A percentile compares a stretch with the other conserved stretches of the same genome.
Conservation (phyloP, 2,888 invertebrate genomes). For the Xanthorhoe spadicearia region DNA sequence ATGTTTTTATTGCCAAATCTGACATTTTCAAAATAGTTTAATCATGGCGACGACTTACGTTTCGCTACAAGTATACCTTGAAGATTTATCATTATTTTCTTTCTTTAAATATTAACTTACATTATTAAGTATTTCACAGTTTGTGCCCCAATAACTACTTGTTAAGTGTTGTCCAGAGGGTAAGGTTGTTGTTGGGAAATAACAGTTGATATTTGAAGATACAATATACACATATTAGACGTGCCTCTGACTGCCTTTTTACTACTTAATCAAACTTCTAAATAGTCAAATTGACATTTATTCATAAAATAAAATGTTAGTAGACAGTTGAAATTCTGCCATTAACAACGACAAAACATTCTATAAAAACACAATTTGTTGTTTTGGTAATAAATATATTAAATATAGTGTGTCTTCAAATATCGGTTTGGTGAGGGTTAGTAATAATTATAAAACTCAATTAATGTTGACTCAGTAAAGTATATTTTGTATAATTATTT, state of each 20-base stretch:
- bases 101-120: neutral
- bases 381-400: neutral
- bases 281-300: no score
- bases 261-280: neutral
- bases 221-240: neutral
- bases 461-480: conserved; percentile 12
- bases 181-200: conserved; percentile 16
- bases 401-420: conserved; percentile 9
- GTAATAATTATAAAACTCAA: conserved; percentile 16
- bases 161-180: conserved; percentile 6
- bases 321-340: no score
- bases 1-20: no score
- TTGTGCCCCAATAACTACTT: conserved; percentile 20
- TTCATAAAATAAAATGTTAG: no score
- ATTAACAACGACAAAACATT: no score
- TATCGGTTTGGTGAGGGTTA: conserved; percentile 17
- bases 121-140: neutral
- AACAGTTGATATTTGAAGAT: conserved; percentile 21
- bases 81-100: no score
- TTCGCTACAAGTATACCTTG: no score
- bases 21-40: no score
- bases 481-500: conserved; percentile 38
- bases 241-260: neutral
- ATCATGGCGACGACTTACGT: no score
- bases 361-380: neutral